Conservation (phyloP, 2,888 invertebrate species). For the Camptogramma bilineatum region DNA sequence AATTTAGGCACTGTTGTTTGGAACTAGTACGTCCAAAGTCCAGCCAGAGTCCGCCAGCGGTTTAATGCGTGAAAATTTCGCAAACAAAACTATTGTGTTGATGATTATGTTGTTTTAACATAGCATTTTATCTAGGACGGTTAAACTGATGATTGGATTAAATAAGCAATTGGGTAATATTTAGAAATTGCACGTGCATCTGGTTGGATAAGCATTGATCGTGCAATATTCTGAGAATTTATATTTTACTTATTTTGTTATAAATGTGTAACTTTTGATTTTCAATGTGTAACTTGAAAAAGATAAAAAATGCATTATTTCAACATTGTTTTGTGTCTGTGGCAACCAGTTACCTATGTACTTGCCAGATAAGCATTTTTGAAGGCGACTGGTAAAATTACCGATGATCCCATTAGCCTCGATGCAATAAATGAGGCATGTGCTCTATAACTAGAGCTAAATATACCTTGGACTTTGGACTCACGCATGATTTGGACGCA, state of each 20-base stretch:
- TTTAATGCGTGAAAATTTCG: constrained; percentile 21
- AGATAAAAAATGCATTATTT: constrained; percentile 4
- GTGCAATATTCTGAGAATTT: background rate
- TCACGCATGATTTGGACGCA: constrained; percentile 33
- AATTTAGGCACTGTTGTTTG: constrained; percentile 20
- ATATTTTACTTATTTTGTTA: background rate
- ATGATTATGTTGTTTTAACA: constrained; percentile 15
- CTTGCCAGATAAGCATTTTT: background rate
- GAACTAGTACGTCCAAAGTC: constrained; percentile 32
- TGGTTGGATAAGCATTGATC: background rate
- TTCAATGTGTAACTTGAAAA: background rate
- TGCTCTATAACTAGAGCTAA: constrained; percentile 53
- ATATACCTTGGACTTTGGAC: constrained; percentile 58
- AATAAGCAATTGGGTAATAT: constrained; percentile 10
- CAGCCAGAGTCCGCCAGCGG: constrained; percentile 15
- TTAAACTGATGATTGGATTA: constrained; percentile 11
- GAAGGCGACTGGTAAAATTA: constrained; percentile 43
- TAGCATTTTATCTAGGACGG: constrained; percentile 25
- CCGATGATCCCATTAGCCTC: constrained; percentile 57
- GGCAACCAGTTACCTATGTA: background rate
- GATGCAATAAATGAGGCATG: constrained; percentile 47
- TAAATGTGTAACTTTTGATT: background rate
- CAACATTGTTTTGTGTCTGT: constrained; percentile 6
- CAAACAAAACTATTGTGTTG: constrained; percentile 14
- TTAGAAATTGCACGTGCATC: constrained; percentile 8